Percentiles rank a stretch among this genome's conserved stretches.
phyloP scores from a whole-genome alignment of 2,888 invertebrate genomes.

The Boloria euphrosyne region DNA sequence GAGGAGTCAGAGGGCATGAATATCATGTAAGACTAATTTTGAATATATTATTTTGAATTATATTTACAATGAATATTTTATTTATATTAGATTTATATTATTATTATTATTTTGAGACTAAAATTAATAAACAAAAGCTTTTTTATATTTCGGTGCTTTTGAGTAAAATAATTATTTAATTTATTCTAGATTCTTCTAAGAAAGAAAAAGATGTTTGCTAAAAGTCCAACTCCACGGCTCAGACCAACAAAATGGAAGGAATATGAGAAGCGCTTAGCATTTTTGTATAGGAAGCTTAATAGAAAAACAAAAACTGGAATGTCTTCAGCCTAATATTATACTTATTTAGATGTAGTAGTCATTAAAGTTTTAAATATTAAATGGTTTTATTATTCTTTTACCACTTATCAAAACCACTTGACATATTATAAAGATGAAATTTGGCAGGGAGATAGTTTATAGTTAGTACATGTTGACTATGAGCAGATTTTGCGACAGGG shows the following conservation, averaged over 20 bases:
- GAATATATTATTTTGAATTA: conserved; percentile 26
- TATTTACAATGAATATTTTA: too few relatives aligned
- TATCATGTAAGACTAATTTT: conserved; percentile 82
- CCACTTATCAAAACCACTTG: background rate
- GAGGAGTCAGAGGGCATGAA: conserved; percentile 93
- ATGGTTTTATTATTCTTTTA: background rate
- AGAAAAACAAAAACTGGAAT: conserved; percentile 88
- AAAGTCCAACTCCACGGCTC: conserved; percentile 81
- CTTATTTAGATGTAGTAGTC: conserved; percentile 11
- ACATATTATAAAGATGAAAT: too few relatives aligned
- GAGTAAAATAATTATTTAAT: background rate
- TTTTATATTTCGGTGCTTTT: background rate
- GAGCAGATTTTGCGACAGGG: too few relatives aligned
- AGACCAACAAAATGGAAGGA: conserved; percentile 91
- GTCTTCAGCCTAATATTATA: conserved; percentile 49
- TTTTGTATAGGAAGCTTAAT: conserved; percentile 90
- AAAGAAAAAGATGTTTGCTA: conserved; percentile 85
- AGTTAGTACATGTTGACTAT: too few relatives aligned
- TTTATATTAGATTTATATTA: too few relatives aligned
- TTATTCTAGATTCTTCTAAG: conserved; percentile 82
- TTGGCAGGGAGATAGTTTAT: too few relatives aligned
- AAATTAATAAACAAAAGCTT: too few relatives aligned
- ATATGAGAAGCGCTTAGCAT: conserved; percentile 87
- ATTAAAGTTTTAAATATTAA: conserved; percentile 3
- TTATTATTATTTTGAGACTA: too few relatives aligned